These are phyloP conservation scores for Odocoileus virginianus DNA, from an alignment of 2,113 vertebrate genomes.

Conservation along the genomic window DNA sequence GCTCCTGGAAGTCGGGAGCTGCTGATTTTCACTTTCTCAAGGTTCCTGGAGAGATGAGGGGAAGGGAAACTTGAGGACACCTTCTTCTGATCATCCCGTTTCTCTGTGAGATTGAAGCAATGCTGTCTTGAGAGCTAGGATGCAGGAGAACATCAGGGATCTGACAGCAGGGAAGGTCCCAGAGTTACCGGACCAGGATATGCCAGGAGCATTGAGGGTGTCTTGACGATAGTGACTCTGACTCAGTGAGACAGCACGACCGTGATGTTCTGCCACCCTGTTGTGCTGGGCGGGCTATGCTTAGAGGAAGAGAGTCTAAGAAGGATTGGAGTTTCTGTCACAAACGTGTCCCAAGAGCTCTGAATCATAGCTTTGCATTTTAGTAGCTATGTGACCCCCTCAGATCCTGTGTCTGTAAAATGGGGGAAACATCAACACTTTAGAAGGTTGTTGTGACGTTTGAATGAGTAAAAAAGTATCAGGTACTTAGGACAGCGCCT, in stretches of 20 bases:
- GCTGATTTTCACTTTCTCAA: background rate
- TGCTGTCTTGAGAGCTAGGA: background rate
- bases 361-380: background rate
- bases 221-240: background rate
- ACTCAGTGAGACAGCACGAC: too few species aligned
- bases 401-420: background rate
- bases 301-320: background rate
- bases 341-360: background rate
- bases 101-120: background rate
- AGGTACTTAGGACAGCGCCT: background rate
- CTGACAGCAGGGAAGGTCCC: background rate
- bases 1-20: background rate
- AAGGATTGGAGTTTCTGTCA: background rate
- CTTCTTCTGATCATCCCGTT: background rate
- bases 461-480: background rate
- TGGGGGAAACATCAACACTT: background rate
- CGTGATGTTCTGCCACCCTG: background rate
- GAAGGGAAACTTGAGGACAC: background rate
- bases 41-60: background rate
- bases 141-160: background rate
- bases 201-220: background rate
- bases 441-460: background rate
- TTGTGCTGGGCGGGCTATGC: background rate
- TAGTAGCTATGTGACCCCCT: background rate
- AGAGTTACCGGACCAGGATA: background rate